These are phyloP conservation scores for Scolopax bukidnonensis DNA, from an alignment of 2,797 vertebrate genomes.

Conservation along the genomic window DNA sequence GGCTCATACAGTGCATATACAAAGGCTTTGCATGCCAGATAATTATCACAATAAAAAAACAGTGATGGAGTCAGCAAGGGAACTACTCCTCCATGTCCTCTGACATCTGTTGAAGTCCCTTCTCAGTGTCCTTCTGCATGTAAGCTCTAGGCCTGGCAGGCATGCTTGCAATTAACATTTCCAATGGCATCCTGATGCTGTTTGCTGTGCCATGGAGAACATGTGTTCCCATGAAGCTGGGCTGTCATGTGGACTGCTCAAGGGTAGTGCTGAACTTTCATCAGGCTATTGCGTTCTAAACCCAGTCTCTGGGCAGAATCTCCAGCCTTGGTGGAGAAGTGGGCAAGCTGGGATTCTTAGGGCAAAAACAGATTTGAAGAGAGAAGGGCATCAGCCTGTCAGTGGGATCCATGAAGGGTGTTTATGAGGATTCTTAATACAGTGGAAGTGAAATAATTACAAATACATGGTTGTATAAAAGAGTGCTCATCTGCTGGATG, in stretches of 20 bases:
- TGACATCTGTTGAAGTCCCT: neutral
- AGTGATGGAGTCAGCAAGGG: neutral
- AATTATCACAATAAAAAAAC: neutral
- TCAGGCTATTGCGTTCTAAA: neutral
- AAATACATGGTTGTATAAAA: neutral
- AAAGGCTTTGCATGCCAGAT: neutral
- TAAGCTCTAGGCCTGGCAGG: conserved; percentile 26
- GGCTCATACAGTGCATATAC: neutral
- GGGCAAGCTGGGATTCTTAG: neutral
- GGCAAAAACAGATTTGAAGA: neutral
- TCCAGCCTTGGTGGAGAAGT: neutral
- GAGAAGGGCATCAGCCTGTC: neutral
- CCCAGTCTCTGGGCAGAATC: neutral
- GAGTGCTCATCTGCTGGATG: neutral
- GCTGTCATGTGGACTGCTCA: neutral
- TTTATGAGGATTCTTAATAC: neutral
- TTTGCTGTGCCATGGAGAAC: accelerated
- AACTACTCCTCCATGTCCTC: neutral
- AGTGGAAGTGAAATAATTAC: neutral
- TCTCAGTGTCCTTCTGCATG: neutral
- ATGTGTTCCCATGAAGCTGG: neutral
- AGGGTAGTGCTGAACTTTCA: neutral
- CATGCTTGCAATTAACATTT: conserved; percentile 6
- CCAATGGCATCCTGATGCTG: neutral
- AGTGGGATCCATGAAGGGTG: neutral